These are phyloP conservation scores for Macrostomum lignano DNA, from an alignment of 1,140 invertebrate species.

Conservation along the genomic window DNA sequence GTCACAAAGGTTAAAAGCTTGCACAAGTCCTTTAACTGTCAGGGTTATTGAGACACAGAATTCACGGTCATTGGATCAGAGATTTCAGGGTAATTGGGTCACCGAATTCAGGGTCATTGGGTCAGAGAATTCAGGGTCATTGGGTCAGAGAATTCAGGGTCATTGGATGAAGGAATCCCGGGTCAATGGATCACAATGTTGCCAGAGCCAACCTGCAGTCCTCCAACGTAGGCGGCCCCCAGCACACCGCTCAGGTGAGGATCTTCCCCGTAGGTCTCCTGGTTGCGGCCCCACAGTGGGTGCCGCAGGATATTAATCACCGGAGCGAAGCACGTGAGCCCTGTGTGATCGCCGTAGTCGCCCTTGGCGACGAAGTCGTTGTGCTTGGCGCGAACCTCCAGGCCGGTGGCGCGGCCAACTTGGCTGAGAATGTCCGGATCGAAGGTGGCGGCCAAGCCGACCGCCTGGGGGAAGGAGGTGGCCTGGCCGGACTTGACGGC, in stretches of 20 bases:
- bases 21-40: slow-evolving; percentile 11
- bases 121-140: no score
- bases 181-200: no score
- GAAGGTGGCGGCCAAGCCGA: slow-evolving; percentile 18
- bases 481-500: slow-evolving; percentile 12
- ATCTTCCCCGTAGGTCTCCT: slow-evolving; percentile 26
- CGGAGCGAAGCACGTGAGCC: slow-evolving; percentile 19
- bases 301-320: slow-evolving; percentile 23
- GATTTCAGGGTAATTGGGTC: no score
- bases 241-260: slow-evolving; percentile 15
- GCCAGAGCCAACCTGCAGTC: no score
- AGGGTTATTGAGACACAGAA: no score
- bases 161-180: no score
- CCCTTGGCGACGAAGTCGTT: slow-evolving; percentile 12
- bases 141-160: no score
- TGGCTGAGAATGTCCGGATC: slow-evolving; percentile 11
- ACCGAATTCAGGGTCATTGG: no score
- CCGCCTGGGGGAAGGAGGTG: slow-evolving; percentile 17
- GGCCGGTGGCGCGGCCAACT: slow-evolving; percentile 14
- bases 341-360: slow-evolving; percentile 12
- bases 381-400: slow-evolving; percentile 18
- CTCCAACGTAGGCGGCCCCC: slow-evolving; percentile 7
- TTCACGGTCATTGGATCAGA: no score
- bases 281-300: slow-evolving; percentile 20
- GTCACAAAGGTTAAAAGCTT: slow-evolving; percentile 15